Evolutionary conservation across 2,797 vertebrate species (phyloP).

Genomic region (Sebastes steindachneri): DNA sequence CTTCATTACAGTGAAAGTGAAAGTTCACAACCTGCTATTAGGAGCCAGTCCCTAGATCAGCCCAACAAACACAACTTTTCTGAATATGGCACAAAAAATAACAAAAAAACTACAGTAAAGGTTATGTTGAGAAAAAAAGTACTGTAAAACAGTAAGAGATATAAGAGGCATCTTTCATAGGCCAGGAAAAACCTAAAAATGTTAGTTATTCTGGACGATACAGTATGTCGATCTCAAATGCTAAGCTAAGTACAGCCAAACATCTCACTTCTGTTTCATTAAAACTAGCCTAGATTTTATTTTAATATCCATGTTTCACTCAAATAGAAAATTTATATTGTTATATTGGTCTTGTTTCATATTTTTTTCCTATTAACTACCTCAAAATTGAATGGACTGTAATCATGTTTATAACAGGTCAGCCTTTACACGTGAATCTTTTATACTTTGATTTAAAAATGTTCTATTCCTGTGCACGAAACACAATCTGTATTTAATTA

Average conservation of each 20-base stretch:
- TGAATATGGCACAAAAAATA: slow-evolving; percentile 38
- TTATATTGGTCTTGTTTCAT: not conserved
- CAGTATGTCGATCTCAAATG: slow-evolving; percentile 18
- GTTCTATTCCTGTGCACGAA: slow-evolving; percentile 17
- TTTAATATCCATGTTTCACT: not conserved
- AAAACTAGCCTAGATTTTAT: slow-evolving; percentile 29
- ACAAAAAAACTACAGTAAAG: not conserved
- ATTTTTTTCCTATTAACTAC: slow-evolving; percentile 8
- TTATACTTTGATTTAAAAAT: slow-evolving; percentile 19
- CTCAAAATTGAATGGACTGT: not conserved
- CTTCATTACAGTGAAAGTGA: slow-evolving; percentile 27
- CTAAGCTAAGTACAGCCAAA: slow-evolving; percentile 21
- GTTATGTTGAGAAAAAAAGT: slow-evolving; percentile 6
- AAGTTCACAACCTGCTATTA: slow-evolving; percentile 48
- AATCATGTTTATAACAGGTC: slow-evolving; percentile 21
- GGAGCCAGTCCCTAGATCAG: slow-evolving; percentile 72
- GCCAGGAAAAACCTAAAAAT: slow-evolving; percentile 8
- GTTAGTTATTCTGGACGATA: slow-evolving; percentile 43
- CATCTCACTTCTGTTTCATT: not conserved
- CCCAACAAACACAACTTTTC: slow-evolving; percentile 6
- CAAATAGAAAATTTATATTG: not conserved
- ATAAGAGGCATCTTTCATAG: slow-evolving; percentile 9
- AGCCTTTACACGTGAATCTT: not conserved
- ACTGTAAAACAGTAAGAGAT: slow-evolving; percentile 23
- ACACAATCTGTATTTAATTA: slow-evolving; percentile 19